These are phyloP conservation scores for Caenorhabditis auriculariae DNA, from an alignment of 2,888 invertebrate genomes.

Conservation along the genomic window DNA sequence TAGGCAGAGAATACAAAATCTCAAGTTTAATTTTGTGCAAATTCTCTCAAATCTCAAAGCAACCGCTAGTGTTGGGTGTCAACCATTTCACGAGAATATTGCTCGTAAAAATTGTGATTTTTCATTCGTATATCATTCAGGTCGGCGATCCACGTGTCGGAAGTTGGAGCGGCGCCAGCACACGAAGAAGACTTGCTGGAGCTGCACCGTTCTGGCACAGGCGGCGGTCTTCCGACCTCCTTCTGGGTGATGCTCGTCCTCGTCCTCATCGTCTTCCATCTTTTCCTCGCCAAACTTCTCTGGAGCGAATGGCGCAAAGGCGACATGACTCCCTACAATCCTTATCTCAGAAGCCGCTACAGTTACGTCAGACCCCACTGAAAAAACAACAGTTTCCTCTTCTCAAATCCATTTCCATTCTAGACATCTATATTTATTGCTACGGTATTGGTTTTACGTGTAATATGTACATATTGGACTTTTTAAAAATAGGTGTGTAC, in stretches of 20 bases:
- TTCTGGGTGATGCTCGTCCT: constrained; percentile 89
- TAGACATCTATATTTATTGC: no score
- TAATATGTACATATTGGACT: no score
- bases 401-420: no score
- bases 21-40: no score
- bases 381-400: no score
- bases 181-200: constrained; percentile 88
- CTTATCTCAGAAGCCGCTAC: constrained; percentile 40
- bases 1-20: no score
- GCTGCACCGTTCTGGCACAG: constrained; percentile 77
- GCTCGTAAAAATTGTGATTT: constrained; percentile 23
- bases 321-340: constrained; percentile 49
- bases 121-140: constrained; percentile 11
- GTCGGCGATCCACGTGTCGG: constrained; percentile 45
- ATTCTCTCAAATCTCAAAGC: background rate
- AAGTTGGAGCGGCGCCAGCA: constrained; percentile 74
- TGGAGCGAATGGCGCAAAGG: constrained; percentile 70
- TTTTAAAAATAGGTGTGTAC: no score
- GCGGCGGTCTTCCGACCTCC: constrained; percentile 83
- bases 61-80: constrained; percentile 71
- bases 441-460: no score
- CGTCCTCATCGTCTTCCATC: constrained; percentile 85
- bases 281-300: constrained; percentile 87
- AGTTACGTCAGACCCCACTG: constrained; percentile 30
- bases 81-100: no score